phyloP scores from a whole-genome alignment of 2,113 vertebrate species.

The Accipiter cooperii region DNA sequence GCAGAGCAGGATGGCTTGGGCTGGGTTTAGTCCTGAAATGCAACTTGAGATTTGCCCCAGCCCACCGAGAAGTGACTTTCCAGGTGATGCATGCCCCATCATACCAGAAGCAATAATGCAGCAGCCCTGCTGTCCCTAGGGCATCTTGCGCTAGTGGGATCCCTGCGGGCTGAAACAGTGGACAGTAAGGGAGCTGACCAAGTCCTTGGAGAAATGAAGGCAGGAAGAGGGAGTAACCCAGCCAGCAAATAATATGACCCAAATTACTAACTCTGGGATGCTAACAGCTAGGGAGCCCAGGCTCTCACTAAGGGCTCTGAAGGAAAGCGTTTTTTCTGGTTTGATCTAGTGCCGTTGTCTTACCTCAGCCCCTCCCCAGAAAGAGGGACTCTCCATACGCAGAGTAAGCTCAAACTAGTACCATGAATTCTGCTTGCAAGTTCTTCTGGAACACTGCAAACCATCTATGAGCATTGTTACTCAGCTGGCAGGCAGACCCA shows the following conservation, averaged over 20 bases:
- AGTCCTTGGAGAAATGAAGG: background rate
- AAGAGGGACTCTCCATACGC: background rate
- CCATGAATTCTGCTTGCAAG: background rate
- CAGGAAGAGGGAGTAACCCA: background rate
- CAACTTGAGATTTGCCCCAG: background rate
- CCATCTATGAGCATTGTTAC: background rate
- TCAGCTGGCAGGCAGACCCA: background rate
- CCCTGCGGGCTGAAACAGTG: background rate
- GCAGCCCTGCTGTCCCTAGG: background rate
- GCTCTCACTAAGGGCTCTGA: background rate
- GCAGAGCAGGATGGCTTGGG: background rate
- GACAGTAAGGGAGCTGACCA: background rate
- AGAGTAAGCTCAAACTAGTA: background rate
- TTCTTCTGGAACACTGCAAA: background rate
- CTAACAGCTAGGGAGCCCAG: background rate
- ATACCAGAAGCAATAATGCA: background rate
- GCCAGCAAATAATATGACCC: background rate
- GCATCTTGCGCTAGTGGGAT: background rate
- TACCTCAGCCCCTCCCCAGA: background rate
- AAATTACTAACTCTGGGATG: background rate
- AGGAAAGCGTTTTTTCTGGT: background rate
- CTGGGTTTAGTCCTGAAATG: background rate
- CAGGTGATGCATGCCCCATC: background rate
- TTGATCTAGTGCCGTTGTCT: background rate
- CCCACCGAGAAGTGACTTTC: background rate